phyloP scores from a whole-genome alignment of 2,113 vertebrate genomes.

The Bagarius yarrelli region DNA sequence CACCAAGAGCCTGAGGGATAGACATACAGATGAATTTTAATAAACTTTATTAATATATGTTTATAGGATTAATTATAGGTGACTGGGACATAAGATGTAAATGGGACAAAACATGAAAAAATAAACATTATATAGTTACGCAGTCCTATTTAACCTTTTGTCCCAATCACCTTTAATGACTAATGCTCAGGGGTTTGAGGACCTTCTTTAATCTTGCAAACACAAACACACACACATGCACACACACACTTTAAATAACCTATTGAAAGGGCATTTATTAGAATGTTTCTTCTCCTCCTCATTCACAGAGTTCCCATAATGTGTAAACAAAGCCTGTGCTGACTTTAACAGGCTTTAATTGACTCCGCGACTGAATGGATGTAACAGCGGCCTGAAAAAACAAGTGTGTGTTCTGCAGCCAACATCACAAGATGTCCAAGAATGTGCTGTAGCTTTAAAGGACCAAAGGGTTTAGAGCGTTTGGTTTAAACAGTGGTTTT shows the following conservation, averaged over 20 bases:
- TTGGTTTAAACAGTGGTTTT: slow-evolving; percentile 24
- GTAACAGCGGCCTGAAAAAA: slow-evolving; percentile 34
- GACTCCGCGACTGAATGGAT: slow-evolving; percentile 40
- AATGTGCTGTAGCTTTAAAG: slow-evolving; percentile 51
- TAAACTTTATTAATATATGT: not conserved
- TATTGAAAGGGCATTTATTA: slow-evolving; percentile 46
- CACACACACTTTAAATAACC: slow-evolving; percentile 21
- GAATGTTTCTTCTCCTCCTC: slow-evolving; percentile 40
- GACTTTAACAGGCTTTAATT: slow-evolving; percentile 55
- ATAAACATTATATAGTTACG: too few relatives aligned
- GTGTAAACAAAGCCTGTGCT: slow-evolving; percentile 49
- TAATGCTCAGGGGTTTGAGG: too few relatives aligned
- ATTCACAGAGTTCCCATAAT: slow-evolving; percentile 51
- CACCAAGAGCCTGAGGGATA: not conserved
- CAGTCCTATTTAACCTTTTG: too few relatives aligned
- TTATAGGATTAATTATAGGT: not conserved
- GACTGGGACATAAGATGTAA: too few relatives aligned
- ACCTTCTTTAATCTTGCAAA: not conserved
- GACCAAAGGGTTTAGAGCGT: slow-evolving; percentile 51
- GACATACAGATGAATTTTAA: not conserved
- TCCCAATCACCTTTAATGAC: too few relatives aligned
- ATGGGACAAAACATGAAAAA: too few relatives aligned
- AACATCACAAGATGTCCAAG: slow-evolving; percentile 36
- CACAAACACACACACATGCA: slow-evolving; percentile 17
- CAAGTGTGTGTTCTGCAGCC: slow-evolving; percentile 40